These are phyloP conservation scores for Poecile atricapillus DNA, from an alignment of 2,113 vertebrate genomes.

Conservation along the genomic window DNA sequence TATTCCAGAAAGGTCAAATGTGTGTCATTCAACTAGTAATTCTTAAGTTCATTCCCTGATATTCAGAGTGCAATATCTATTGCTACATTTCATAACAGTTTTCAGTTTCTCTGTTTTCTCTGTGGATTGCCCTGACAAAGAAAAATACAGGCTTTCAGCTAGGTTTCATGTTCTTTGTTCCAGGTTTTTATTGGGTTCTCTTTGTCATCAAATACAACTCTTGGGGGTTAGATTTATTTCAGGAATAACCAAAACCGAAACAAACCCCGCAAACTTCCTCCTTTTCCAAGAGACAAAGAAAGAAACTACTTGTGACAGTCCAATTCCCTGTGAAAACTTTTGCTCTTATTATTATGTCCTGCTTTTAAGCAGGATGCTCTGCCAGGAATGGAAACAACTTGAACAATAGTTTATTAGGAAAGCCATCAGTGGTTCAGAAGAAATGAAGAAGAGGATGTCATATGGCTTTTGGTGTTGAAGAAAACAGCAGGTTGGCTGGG, in stretches of 20 bases:
- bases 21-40: not conserved
- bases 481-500: not conserved
- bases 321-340: not conserved
- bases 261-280: not conserved
- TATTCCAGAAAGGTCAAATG: not conserved
- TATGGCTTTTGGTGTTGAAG: not conserved
- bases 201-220: not conserved
- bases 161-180: not conserved
- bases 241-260: not conserved
- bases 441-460: not conserved
- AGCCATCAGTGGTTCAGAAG: not conserved
- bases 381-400: not conserved
- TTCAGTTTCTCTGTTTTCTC: not conserved
- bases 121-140: not conserved
- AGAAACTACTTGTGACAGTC: not conserved
- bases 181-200: not conserved
- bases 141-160: not conserved
- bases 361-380: not conserved
- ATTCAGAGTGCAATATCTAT: not conserved
- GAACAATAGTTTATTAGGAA: not conserved
- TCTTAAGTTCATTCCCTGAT: not conserved
- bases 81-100: not conserved
- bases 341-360: not conserved
- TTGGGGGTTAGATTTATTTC: not conserved
- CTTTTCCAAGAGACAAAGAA: not conserved